phyloP scores from a whole-genome alignment of 92 coral and sea anemone genomes.

The Porites rus region DNA sequence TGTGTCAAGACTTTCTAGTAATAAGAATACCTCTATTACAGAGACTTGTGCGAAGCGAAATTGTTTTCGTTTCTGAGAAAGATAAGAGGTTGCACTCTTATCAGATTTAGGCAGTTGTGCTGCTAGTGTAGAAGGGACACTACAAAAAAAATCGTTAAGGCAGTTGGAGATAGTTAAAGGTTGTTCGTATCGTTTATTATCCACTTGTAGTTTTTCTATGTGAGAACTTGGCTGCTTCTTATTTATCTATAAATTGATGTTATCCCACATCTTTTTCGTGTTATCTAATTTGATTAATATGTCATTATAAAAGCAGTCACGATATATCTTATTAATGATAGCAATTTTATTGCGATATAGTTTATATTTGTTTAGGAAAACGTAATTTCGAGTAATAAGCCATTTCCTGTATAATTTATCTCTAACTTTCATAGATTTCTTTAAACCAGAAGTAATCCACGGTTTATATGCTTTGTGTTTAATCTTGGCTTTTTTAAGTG shows the following conservation, averaged over 20 bases:
- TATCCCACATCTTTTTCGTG: neutral
- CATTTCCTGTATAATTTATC: too few relatives aligned
- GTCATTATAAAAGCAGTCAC: slow-evolving; percentile 4
- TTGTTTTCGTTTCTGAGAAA: too few relatives aligned
- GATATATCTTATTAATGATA: slow-evolving; percentile 34
- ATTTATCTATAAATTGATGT: slow-evolving; percentile 38
- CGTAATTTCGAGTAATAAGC: too few relatives aligned
- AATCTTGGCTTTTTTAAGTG: too few relatives aligned
- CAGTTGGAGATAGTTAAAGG: slow-evolving; percentile 48
- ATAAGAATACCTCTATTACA: too few relatives aligned
- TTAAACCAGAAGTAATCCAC: too few relatives aligned
- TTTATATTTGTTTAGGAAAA: slow-evolving; percentile 43
- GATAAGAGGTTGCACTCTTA: slow-evolving; percentile 9
- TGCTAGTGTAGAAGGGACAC: slow-evolving; percentile 40
- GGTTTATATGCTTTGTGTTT: too few relatives aligned
- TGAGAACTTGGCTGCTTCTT: slow-evolving; percentile 47
- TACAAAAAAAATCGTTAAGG: slow-evolving; percentile 4
- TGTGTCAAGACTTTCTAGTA: too few relatives aligned
- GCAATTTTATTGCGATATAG: slow-evolving; percentile 44
- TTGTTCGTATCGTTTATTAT: slow-evolving; percentile 30
- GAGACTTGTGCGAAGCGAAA: too few relatives aligned
- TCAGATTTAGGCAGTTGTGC: slow-evolving; percentile 41
- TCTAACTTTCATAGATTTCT: too few relatives aligned
- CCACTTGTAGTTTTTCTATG: neutral
- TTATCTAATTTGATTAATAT: too few relatives aligned